Evolutionary conservation across 2,797 vertebrate genomes (phyloP), one percentile per base, ranked within the genome.

Genomic region (Octomys mimax): DNA sequence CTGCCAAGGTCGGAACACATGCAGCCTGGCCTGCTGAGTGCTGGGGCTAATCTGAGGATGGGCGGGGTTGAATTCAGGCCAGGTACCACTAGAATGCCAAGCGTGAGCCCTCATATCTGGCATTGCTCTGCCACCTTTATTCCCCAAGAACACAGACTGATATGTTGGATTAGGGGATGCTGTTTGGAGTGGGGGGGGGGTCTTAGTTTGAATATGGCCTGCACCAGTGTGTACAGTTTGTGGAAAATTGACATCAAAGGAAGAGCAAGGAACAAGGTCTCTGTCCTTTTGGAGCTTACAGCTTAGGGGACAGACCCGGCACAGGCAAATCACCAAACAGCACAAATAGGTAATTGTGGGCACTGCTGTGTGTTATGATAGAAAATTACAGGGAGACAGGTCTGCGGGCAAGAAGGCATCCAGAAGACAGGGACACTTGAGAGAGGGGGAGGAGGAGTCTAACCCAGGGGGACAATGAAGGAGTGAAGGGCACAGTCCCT

Each of bases 211-310:
- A 90, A 54, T 42, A 31, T 49, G 28, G 42, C 54, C 2, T 31
- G 59, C n/a, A 84, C 33, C 18, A 62, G 81, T 26, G 5, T 11
- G 31, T 8, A 42, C 19, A 22, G 5, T 88, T 57, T 83, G 31
- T 95, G 52, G 4, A 46, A 78, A 94, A 16, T 39, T 26, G 49
- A 33, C n/a, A 46, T 54, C 36, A 88, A 49, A 79, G 24, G 49
- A 49, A 19, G 33, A 94, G 33, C 33, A 89, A 91, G 73, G 22
- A 52, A 86, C 83, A 89, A 62, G 22, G 49, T 94, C 68, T 93
- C 13, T 83, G 1, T 19, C 26, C 4, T 64, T 16, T 5, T 2
- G 4, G 33, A 83, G 52, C 78, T 52, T 16, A 28, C 62, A 79
- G 42, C 68, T 28, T n/a, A 52, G 59, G 61, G 57, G 49, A 88